Evolutionary conservation across 1,140 invertebrate species (phyloP), one percentile per base, ranked within the genome.

Genomic region (Onthophagus taurus): DNA sequence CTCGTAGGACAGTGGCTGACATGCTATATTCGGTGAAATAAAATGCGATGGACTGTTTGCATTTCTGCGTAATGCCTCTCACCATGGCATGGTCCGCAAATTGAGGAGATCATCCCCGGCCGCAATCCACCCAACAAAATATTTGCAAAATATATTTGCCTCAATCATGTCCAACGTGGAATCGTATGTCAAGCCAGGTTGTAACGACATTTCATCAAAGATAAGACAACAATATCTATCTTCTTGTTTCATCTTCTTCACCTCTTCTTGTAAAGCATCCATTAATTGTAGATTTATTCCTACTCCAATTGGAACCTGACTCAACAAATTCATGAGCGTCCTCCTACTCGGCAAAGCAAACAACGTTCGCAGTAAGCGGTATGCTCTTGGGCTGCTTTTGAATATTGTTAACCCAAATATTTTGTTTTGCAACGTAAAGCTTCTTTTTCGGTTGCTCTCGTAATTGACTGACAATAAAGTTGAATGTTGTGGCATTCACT

Each of bases 61-160:
- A 53, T 34, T 23, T 42, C 14, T 21, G 48, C 11, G 19, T 8
- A 1, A 59, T 17, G 7, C 55, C 49, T 50, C 31, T 44, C 18
- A 48, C 21, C 48, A 55, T 16, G 3, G 44, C 55, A 47, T 52
- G 42, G 29, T 57, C 53, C n/a, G n/a, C n/a, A n/a, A n/a, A n/a
- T n/a, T n/a, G n/a, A n/a, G n/a, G n/a, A n/a, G n/a, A n/a, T n/a
- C n/a, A n/a, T n/a, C n/a, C n/a, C n/a, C n/a, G n/a, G n/a, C n/a
- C n/a, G n/a, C n/a, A n/a, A n/a, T n/a, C n/a, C n/a, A n/a, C n/a
- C n/a, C n/a, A n/a, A n/a, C n/a, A n/a, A n/a, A n/a, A n/a, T n/a
- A n/a, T n/a, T n/a, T n/a, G n/a, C n/a, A n/a, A n/a, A n/a, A n/a
- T n/a, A n/a, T n/a, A n/a, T n/a, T n/a, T n/a, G n/a, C n/a, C n/a